These are phyloP conservation scores for Mimas tiliae DNA, from an alignment of 2,888 invertebrate genomes.

Conservation along the genomic window DNA sequence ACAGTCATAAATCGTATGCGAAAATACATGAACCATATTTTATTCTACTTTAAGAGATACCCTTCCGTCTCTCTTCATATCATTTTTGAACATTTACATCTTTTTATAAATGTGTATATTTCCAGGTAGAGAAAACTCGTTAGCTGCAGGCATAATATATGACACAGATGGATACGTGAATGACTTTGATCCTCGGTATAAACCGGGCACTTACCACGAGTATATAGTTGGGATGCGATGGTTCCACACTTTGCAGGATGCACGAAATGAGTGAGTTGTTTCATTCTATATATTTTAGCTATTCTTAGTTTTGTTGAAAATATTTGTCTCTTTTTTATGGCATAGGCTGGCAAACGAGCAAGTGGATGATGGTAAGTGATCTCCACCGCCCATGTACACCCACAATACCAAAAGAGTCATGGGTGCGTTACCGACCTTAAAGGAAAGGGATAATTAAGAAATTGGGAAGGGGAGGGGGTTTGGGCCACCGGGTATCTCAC, in stretches of 20 bases:
- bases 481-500: too few relatives aligned
- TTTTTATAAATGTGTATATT: neutral
- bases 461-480: too few relatives aligned
- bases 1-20: too few relatives aligned
- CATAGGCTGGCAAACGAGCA: too few relatives aligned
- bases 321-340: too few relatives aligned
- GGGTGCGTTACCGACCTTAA: too few relatives aligned
- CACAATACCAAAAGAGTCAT: too few relatives aligned
- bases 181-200: constrained; percentile 85
- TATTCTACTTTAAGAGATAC: neutral
- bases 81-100: neutral
- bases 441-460: too few relatives aligned
- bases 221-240: constrained; percentile 86
- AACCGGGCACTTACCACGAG: constrained; percentile 85
- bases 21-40: neutral
- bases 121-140: constrained; percentile 44
- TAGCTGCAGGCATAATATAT: constrained; percentile 47
- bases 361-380: too few relatives aligned
- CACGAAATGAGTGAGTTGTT: constrained; percentile 36
- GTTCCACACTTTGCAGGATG: constrained; percentile 64
- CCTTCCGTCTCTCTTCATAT: neutral
- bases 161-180: constrained; percentile 74
- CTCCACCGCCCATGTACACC: too few relatives aligned
- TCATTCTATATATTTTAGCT: neutral
- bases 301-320: neutral